Evolutionary conservation across 2,888 invertebrate genomes (phyloP).

Genomic region (Neoaliturus tenellus): DNA sequence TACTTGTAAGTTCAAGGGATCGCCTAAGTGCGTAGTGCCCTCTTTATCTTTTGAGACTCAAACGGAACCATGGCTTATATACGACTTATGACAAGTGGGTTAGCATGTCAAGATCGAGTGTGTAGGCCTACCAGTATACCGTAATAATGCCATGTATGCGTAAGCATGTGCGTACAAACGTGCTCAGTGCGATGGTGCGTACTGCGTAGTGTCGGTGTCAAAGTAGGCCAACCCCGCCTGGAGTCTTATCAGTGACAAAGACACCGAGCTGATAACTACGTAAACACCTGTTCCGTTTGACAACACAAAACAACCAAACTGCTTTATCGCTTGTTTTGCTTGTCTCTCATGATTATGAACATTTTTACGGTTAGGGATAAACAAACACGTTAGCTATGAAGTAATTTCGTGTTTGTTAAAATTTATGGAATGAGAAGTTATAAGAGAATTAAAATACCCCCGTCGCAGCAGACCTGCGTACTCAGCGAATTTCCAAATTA

Average conservation of each 20-base stretch:
- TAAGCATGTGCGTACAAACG: neutral
- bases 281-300: neutral
- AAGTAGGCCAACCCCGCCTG: neutral
- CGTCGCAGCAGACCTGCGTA: no score
- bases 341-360: neutral
- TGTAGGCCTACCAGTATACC: neutral
- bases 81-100: neutral
- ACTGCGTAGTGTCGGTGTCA: neutral
- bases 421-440: no score
- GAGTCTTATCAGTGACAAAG: neutral
- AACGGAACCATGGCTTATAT: neutral
- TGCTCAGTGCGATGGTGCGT: no score
- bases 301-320: neutral
- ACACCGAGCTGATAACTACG: neutral
- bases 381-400: no score
- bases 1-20: neutral
- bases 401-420: no score
- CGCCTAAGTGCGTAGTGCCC: neutral
- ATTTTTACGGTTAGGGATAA: no score
- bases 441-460: no score
- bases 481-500: no score
- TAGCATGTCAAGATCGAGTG: neutral
- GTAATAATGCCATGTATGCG: neutral
- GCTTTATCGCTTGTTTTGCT: neutral
- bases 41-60: neutral